A percentile compares a stretch with the other conserved stretches of the same genome.
Conservation (phyloP, 1,140 invertebrate genomes). For the Mya arenaria region DNA sequence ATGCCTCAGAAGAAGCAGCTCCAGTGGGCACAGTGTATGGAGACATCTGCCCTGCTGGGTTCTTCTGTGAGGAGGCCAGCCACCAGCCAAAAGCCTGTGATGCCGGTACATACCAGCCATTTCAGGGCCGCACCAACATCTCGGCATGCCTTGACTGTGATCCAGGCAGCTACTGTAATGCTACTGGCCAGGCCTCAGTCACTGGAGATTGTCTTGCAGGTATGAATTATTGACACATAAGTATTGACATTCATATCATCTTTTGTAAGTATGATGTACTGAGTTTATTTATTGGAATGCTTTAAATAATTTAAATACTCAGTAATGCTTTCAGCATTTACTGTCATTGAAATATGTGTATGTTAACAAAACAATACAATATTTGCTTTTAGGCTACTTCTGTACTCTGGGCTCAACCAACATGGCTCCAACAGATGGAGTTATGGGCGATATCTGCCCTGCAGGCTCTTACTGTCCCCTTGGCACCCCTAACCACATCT, state of each 20-base stretch:
- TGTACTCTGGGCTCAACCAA: conserved; percentile 68
- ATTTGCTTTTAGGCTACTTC: conserved; percentile 68
- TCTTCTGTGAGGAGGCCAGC: conserved; percentile 74
- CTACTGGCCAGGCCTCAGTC: conserved; percentile 61
- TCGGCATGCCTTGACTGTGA: conserved; percentile 73
- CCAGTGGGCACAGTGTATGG: conserved; percentile 75
- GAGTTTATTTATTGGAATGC: no score
- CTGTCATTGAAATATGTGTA: no score
- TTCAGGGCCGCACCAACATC: conserved; percentile 61
- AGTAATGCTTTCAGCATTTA: no score
- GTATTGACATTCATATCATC: no score
- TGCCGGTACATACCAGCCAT: conserved; percentile 76
- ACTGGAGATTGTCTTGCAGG: conserved; percentile 71
- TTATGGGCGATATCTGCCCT: conserved; percentile 77
- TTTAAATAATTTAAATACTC: no score
- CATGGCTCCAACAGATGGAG: conserved; percentile 70
- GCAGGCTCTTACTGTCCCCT: conserved; percentile 74
- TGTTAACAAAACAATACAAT: no score
- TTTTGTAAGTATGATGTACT: no score
- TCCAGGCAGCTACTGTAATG: conserved; percentile 75
- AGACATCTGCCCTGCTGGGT: conserved; percentile 75
- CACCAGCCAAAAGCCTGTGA: conserved; percentile 72
- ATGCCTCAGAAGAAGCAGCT: conserved; percentile 74
- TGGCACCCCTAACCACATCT: conserved; percentile 70
- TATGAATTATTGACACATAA: no score